A percentile compares a stretch with the other conserved stretches of the same genome.
phyloP scores from a whole-genome alignment of 2,797 vertebrate genomes.

The Apogon hyalosoma region DNA sequence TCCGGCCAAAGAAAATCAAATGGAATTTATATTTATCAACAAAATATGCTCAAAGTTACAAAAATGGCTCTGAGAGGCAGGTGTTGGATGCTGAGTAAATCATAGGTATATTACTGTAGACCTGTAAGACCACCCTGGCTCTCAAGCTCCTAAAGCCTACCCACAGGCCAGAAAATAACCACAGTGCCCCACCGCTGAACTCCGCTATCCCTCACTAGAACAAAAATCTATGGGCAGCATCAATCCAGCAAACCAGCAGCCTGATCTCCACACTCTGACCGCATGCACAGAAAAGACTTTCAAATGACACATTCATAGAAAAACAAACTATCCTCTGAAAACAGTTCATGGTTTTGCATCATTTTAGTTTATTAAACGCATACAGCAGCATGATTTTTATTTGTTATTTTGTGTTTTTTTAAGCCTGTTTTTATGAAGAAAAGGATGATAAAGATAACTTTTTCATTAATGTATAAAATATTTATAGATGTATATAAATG shows the following conservation, averaged over 20 bases:
- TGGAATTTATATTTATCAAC: conserved; percentile 88
- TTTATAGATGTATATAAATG: no score
- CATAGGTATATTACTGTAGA: conserved; percentile 66
- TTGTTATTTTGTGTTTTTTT: background rate
- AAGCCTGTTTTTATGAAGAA: background rate
- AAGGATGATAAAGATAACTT: no score
- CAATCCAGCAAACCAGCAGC: conserved; percentile 55
- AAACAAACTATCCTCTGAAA: conserved; percentile 10
- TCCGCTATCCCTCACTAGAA: conserved; percentile 41
- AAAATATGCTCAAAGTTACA: conserved; percentile 85
- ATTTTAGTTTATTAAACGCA: background rate
- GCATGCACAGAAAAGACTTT: conserved; percentile 33
- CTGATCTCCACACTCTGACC: conserved; percentile 34
- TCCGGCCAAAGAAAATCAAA: conserved; percentile 86
- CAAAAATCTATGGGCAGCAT: conserved; percentile 46
- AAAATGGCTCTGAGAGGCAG: conserved; percentile 75
- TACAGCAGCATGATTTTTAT: background rate
- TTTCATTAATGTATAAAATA: no score
- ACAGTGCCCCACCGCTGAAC: conserved; percentile 42
- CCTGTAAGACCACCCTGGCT: conserved; percentile 86
- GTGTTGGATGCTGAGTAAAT: conserved; percentile 77
- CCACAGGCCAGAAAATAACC: conserved; percentile 75
- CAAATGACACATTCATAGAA: conserved; percentile 20
- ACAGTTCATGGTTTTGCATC: conserved; percentile 1
- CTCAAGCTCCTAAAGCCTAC: conserved; percentile 58